Base-by-base conservation (phyloP, 1,140 invertebrate species). In the Micrasema longulum region DNA sequence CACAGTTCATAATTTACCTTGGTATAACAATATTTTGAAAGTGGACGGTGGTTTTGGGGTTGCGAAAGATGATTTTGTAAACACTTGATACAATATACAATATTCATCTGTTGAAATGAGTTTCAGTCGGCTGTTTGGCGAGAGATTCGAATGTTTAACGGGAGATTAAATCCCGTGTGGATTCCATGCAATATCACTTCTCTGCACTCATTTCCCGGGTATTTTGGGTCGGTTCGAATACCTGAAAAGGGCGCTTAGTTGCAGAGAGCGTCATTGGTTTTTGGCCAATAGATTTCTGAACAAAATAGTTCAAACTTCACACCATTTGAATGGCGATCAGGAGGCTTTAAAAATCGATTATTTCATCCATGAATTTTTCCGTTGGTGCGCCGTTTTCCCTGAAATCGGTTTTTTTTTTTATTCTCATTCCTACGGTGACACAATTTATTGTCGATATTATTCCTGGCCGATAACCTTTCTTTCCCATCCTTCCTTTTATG, bases 121-220 rank as follows among this genome's bases (percentile, higher is more conserved):
- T 23, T 53, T 12, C 12, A 12, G 22, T 23, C n/a, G 18, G 14
- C 22, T 53, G 12, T 26, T 22, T 26, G 60, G 41, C 18, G 20
- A 1, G 60, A 47, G 43, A 47, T 26, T 47, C 22, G 36, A 23
- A 43, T 63, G 41, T 63, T 63, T 63, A 20, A 18, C 14, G 38
- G 35, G 65, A 47, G 63, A 52, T 67, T 53, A 50, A 16, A 48
- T 22, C 14, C 11, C 31, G 9, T 12, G 20, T 23, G 14, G 35
- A 36, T n/a, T 26, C 41, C 38, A 20, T 45, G 53, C 52, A 69
- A 60, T 69, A 69, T 69, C 66, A 60, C 52, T 57, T 31, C 14
- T 45, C 31, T 20, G 50, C 52, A 60, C 38, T 10, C 50, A 26
- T 55, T 47, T 53, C n/a, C n/a, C n/a, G 43, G 60, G 45, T 69